Evolutionary conservation across 2,113 vertebrate species (phyloP), one percentile per base, ranked within the genome.

Genomic region (Arizona elegans): DNA sequence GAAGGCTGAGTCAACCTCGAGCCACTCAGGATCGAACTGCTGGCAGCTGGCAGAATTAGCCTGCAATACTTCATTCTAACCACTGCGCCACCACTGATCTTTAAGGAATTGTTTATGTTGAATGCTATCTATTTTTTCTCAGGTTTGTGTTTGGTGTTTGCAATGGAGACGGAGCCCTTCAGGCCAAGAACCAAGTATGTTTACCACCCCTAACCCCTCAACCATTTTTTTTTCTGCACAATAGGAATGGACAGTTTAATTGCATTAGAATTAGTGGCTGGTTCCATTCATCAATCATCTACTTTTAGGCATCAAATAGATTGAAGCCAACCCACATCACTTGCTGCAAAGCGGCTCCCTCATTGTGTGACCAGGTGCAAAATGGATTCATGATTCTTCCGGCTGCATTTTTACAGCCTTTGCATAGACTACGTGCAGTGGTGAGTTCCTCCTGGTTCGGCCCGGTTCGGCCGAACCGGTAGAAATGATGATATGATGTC

Each of bases 131-230:
- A 0, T 90, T 86, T 87, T 75, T 75, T 23, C 33, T 85, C 97
- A 99, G 99, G 99, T 24, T 97, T 99, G 94, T 99, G 99, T 94
- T 95, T 99, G 95, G 97, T 99, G 90, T 99, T 98, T 86, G 97
- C 98, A 86, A 97, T 98, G 52, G 97, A 98, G 93, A 96, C 96
- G 0, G 93, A 97, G 95, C 96, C 97, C 0, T 92, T 99, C 0
- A 97, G 97, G 89, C 97, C 97, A 23, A 96, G 93, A 95, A 97
- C 97, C 94, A 99, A 96, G 99, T 99, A 95, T 98, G 98, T 94
- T 81, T 93, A 8, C 5, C 11, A 21, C 1, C 24, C 5, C 11
- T 9, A 88, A 19, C 4, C 19, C 9, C 8, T 3, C 21, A 33
- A 8, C 5, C 86, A 23, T 3, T 9, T 19, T 59, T 59, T 92